Conservation (phyloP, 2,797 vertebrate genomes). For the Huso huso region DNA sequence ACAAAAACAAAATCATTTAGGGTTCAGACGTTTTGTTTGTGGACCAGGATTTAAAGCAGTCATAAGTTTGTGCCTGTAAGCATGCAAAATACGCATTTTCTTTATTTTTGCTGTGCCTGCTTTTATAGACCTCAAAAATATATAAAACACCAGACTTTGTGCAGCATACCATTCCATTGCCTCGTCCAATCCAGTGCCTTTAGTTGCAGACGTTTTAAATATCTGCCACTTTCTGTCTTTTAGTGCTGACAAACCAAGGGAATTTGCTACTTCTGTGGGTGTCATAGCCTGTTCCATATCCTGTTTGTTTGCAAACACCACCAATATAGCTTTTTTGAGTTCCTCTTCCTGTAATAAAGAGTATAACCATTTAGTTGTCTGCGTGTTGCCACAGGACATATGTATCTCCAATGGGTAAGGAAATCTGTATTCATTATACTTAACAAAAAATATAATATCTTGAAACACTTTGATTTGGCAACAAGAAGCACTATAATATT, state of each 20-base stretch:
- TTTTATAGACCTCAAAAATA: too few species aligned
- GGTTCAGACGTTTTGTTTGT: too few species aligned
- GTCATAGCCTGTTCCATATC: slow-evolving; percentile 99
- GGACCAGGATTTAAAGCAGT: too few species aligned
- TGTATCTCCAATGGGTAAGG: too few species aligned
- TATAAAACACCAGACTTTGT: background rate
- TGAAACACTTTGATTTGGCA: too few species aligned
- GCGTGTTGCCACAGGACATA: too few species aligned
- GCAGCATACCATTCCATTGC: slow-evolving; percentile 89
- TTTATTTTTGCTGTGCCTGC: background rate
- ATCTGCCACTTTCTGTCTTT: slow-evolving; percentile 99
- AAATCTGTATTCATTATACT: too few species aligned
- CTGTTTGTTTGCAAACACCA: slow-evolving; percentile 98
- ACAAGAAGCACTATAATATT: too few species aligned
- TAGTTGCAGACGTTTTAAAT: slow-evolving; percentile 95
- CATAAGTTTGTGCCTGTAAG: too few species aligned
- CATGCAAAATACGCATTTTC: too few species aligned
- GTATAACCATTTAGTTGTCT: background rate
- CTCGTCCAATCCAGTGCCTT: slow-evolving; percentile 89
- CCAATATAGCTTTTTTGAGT: slow-evolving; percentile 92
- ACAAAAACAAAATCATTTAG: too few species aligned
- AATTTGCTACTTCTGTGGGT: slow-evolving; percentile 87
- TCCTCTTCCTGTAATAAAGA: slow-evolving; percentile 77
- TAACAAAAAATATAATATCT: too few species aligned
- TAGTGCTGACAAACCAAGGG: slow-evolving; percentile 83